Conservation (phyloP, 2,888 invertebrate species). For the Eulithis prunata region DNA sequence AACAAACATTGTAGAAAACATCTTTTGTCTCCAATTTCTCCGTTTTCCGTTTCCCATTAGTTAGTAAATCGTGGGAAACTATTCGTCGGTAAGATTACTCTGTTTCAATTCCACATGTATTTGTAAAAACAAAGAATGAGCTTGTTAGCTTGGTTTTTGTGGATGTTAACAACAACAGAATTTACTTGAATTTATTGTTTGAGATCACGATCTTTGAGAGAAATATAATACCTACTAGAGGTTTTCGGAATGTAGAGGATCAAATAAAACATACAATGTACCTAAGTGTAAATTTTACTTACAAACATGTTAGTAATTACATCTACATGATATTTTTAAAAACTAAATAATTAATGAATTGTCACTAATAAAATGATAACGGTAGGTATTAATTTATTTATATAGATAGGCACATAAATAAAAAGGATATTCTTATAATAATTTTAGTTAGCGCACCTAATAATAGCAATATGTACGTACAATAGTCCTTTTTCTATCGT, state of each 20-base stretch:
- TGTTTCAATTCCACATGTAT: slow-evolving; percentile 17
- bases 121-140: slow-evolving; percentile 18
- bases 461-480: no score
- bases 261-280: slow-evolving; percentile 7
- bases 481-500: no score
- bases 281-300: slow-evolving; percentile 6
- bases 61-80: slow-evolving; percentile 44
- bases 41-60: slow-evolving; percentile 47
- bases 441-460: background rate
- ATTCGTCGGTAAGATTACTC: slow-evolving; percentile 18
- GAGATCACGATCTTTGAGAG: slow-evolving; percentile 4
- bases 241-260: background rate
- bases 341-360: slow-evolving; percentile 5
- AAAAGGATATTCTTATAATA: no score
- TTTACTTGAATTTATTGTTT: slow-evolving; percentile 4
- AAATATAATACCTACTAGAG: background rate
- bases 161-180: no score
- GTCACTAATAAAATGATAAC: no score
- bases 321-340: background rate
- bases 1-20: slow-evolving; percentile 29
- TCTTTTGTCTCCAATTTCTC: slow-evolving; percentile 32
- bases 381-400: background rate
- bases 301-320: background rate
- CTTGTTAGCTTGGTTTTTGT: slow-evolving; percentile 8
- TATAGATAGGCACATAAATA: background rate